Percentiles rank a stretch among this genome's conserved stretches.
These are phyloP conservation scores for Danio jaintianensis DNA, from an alignment of 2,797 vertebrate genomes.

Conservation along the genomic window DNA sequence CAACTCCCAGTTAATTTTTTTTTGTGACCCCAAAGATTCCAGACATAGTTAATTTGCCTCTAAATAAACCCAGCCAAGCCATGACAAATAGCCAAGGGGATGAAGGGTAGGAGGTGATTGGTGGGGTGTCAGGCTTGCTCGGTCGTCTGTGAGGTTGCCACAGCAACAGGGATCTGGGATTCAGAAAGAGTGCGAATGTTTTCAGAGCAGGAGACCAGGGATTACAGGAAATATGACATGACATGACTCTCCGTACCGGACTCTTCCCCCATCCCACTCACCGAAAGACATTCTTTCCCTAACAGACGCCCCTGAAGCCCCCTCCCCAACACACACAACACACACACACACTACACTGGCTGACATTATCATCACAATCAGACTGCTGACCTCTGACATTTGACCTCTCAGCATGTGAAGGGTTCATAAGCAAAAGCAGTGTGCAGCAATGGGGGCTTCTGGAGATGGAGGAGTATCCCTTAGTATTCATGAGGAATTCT, in stretches of 20 bases:
- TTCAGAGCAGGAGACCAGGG: slow-evolving; percentile 78
- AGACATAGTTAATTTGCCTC: slow-evolving; percentile 86
- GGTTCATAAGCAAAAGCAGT: slow-evolving; percentile 67
- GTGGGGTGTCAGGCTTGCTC: slow-evolving; percentile 77
- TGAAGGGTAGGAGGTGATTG: slow-evolving; percentile 72
- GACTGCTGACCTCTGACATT: slow-evolving; percentile 82
- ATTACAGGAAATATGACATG: slow-evolving; percentile 88
- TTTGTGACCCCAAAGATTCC: slow-evolving; percentile 79
- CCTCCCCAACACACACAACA: slow-evolving; percentile 40
- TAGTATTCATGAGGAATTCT: slow-evolving; percentile 62
- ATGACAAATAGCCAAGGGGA: slow-evolving; percentile 83
- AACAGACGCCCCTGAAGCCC: slow-evolving; percentile 42
- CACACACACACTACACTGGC: slow-evolving; percentile 65
- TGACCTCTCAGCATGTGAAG: slow-evolving; percentile 78
- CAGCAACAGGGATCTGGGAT: slow-evolving; percentile 74
- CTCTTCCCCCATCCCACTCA: slow-evolving; percentile 57
- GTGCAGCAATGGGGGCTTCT: slow-evolving; percentile 64
- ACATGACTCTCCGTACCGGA: slow-evolving; percentile 70
- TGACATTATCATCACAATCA: slow-evolving; percentile 89
- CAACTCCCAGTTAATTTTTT: slow-evolving; percentile 68
- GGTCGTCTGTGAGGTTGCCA: slow-evolving; percentile 80
- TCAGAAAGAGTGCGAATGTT: slow-evolving; percentile 73
- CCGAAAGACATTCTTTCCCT: slow-evolving; percentile 48
- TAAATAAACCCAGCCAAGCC: slow-evolving; percentile 84
- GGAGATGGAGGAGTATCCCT: slow-evolving; percentile 64